Base-by-base conservation (phyloP, 2,888 invertebrate genomes). In the Melolontha melolontha region DNA sequence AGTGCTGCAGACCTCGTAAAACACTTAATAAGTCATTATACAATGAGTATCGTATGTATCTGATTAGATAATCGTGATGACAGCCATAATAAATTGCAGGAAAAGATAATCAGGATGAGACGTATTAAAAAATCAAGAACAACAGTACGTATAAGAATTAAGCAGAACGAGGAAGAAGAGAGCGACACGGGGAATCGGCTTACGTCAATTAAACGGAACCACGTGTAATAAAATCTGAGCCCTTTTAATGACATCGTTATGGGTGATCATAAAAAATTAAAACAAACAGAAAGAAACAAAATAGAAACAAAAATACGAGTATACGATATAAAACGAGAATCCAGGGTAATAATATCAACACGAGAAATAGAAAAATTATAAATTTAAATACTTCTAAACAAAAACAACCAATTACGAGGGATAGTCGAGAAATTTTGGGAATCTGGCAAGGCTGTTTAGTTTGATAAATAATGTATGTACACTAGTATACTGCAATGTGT, bases 31-130 rank as follows among this genome's bases (percentile, higher is more conserved):
- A 47, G 47, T 62, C 59, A 62, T 62, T 47, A 47, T 47, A 62
- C 47, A 62, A 62, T 62, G 34, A 34, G 8, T 8, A 34, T 8
- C 34, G 47, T 47, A 62, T 22, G 34, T 16, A 5, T 5, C 34
- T 34, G 59, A 62, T 62, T 62, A 62, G 59, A 47, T 62, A 47
- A 62, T 62, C 47, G 34, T 10, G 34, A 34, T 34, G 47, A 62
- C 47, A 47, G 27, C 47, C 47, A 39, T 29, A 62, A 62, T 52
- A 52, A 64, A 52, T 52, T 52, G 64, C 41, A 44, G 51, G 34
- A 64, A 64, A 22, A 64, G 42, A 44, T 64, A 64, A 64, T 52
- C 52, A 64, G 64, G 64, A 64, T 64, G 64, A 34, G 54, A 14
- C 64, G 39, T 44, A 64, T 64, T 64, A 64, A 64, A 52, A 64